These are phyloP conservation scores for Drosophila borealis DNA, from an alignment of 2,888 invertebrate genomes.

Conservation along the genomic window DNA sequence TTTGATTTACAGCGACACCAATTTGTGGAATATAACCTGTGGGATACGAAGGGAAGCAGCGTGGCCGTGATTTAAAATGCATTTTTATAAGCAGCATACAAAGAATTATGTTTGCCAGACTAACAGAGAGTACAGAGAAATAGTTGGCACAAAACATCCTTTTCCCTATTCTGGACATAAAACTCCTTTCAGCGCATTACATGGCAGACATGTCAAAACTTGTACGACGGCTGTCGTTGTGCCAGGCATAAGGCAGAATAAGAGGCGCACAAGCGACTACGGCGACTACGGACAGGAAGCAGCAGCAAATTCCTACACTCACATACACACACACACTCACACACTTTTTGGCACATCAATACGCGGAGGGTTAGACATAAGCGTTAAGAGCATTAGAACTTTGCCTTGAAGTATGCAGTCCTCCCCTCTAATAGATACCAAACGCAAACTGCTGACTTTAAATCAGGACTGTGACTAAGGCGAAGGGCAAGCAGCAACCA, in stretches of 20 bases:
- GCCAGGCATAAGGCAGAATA: constrained; percentile 28
- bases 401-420: constrained; percentile 55
- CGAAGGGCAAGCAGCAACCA: constrained; percentile 31
- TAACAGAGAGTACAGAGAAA: constrained; percentile 3
- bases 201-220: constrained; percentile 81
- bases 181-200: constrained; percentile 81
- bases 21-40: constrained; percentile 39
- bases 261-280: constrained; percentile 13
- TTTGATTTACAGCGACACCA: constrained; percentile 66
- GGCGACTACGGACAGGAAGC: constrained; percentile 13
- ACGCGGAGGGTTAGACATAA: constrained; percentile 56
- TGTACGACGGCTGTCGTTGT: constrained; percentile 74
- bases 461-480: constrained; percentile 21
- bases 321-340: constrained; percentile 3
- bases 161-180: constrained; percentile 69
- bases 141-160: constrained; percentile 35
- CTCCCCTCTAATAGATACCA: constrained; percentile 30
- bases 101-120: constrained; percentile 32
- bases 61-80: constrained; percentile 17
- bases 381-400: constrained; percentile 79
- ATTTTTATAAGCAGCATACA: constrained; percentile 21
- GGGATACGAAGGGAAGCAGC: not conserved
- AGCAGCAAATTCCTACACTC: constrained; percentile 46
- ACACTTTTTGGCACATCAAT: constrained; percentile 34
- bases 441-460: constrained; percentile 20